Conservation (phyloP, 2,797 vertebrate genomes). For the Sebastes itinus region DNA sequence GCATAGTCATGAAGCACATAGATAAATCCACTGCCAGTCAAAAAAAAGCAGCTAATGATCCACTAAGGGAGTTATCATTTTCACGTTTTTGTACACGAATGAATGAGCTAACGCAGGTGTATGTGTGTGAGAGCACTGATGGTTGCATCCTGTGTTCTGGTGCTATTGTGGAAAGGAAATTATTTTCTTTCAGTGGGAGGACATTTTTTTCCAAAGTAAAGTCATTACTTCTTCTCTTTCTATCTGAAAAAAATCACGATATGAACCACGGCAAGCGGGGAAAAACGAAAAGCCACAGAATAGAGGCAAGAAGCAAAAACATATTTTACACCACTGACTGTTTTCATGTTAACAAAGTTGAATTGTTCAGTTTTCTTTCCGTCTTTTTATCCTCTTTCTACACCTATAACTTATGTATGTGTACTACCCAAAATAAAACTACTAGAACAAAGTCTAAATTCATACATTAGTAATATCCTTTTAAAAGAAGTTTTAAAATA, state of each 20-base stretch:
- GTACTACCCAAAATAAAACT: background rate
- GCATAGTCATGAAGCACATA: slow-evolving; percentile 3
- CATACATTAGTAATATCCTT: background rate
- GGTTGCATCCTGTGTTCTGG: background rate
- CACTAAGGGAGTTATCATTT: slow-evolving; percentile 32
- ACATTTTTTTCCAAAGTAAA: slow-evolving; percentile 1
- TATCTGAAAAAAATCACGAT: background rate
- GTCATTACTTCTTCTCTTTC: background rate
- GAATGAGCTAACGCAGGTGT: background rate
- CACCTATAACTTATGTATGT: background rate
- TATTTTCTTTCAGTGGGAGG: slow-evolving; percentile 1
- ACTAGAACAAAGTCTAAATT: background rate
- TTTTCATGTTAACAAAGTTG: background rate
- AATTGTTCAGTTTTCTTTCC: background rate
- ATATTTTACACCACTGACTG: background rate
- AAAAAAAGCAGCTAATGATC: slow-evolving; percentile 47
- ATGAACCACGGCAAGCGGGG: background rate
- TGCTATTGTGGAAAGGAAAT: slow-evolving; percentile 7
- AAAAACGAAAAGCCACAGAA: background rate
- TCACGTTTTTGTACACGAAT: background rate
- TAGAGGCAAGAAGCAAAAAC: background rate
- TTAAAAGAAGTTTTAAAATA: background rate
- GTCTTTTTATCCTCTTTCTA: background rate
- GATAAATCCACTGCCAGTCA: slow-evolving; percentile 21
- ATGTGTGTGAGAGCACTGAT: background rate